A percentile compares a stretch with the other conserved stretches of the same genome.
Evolutionary conservation across 2,888 invertebrate species (phyloP).

Genomic region (Rugalucina vietnamica): DNA sequence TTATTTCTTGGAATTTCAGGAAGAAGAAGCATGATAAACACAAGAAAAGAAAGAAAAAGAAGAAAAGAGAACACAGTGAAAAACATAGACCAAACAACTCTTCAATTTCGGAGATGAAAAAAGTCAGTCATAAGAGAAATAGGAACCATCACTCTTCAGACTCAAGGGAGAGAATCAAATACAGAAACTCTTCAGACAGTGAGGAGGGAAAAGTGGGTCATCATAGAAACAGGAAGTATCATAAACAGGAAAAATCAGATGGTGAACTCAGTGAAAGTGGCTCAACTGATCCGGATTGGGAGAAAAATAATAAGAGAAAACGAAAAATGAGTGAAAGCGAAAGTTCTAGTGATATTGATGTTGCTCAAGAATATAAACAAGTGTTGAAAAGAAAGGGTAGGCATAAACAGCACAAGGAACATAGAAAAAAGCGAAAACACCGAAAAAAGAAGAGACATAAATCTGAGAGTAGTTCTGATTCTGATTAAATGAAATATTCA

Average conservation of each 20-base stretch:
- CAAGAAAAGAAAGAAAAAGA: background rate
- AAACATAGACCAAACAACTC: background rate
- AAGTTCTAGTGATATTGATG: background rate
- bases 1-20: too few species aligned
- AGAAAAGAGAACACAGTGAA: background rate
- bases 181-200: background rate
- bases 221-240: background rate
- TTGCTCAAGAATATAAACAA: background rate
- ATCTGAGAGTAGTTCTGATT: background rate
- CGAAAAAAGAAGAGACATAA: background rate
- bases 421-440: background rate
- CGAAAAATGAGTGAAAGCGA: background rate
- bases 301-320: background rate
- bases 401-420: background rate
- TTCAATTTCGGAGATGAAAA: background rate
- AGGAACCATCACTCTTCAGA: background rate
- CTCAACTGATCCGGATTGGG: background rate
- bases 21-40: background rate
- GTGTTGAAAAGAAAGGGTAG: background rate
- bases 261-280: background rate
- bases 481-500: too few species aligned
- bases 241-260: background rate
- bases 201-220: background rate
- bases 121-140: background rate
- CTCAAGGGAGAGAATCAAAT: background rate